phyloP scores from a whole-genome alignment of 2,113 vertebrate genomes.

The Leuciscus idus region DNA sequence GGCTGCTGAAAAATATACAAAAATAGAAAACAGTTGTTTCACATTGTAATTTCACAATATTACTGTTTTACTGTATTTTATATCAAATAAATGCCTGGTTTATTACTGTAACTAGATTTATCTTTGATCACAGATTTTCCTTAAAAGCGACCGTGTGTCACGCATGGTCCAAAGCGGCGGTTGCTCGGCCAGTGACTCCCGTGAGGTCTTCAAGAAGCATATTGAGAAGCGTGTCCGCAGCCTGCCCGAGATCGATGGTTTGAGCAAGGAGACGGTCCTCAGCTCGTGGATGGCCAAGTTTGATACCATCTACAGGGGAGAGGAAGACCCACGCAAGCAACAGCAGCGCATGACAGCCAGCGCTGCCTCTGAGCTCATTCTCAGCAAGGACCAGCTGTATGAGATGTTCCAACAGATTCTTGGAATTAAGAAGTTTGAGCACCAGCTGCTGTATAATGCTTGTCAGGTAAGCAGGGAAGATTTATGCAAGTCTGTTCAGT shows the following conservation, averaged over 20 bases:
- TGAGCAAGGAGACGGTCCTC: slow-evolving; percentile 97
- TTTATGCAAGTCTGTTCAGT: background rate
- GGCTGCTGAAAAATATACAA: too few relatives aligned
- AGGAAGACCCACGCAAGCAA: slow-evolving; percentile 94
- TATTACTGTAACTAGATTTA: background rate
- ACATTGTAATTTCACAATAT: too few relatives aligned
- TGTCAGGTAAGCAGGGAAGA: slow-evolving; percentile 86
- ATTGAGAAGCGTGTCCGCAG: slow-evolving; percentile 98
- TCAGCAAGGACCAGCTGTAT: slow-evolving; percentile 98
- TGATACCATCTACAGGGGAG: slow-evolving; percentile 95
- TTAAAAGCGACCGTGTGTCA: slow-evolving; percentile 94
- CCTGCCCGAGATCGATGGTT: slow-evolving; percentile 93
- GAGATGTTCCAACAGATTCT: slow-evolving; percentile 99
- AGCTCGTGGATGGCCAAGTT: slow-evolving; percentile 99
- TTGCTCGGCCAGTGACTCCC: slow-evolving; percentile 91
- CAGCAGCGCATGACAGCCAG: slow-evolving; percentile 95
- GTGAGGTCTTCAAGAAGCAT: slow-evolving; percentile 99
- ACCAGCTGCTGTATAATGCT: slow-evolving; percentile 97
- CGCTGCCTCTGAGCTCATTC: slow-evolving; percentile 95
- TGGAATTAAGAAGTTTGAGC: slow-evolving; percentile 98
- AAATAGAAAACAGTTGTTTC: too few relatives aligned
- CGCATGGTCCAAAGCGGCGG: slow-evolving; percentile 98
- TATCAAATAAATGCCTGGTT: background rate
- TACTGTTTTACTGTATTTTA: too few relatives aligned
- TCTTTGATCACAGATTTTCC: slow-evolving; percentile 82